Conservation (phyloP, 2,888 invertebrate species). For the Clitarchus hookeri region DNA sequence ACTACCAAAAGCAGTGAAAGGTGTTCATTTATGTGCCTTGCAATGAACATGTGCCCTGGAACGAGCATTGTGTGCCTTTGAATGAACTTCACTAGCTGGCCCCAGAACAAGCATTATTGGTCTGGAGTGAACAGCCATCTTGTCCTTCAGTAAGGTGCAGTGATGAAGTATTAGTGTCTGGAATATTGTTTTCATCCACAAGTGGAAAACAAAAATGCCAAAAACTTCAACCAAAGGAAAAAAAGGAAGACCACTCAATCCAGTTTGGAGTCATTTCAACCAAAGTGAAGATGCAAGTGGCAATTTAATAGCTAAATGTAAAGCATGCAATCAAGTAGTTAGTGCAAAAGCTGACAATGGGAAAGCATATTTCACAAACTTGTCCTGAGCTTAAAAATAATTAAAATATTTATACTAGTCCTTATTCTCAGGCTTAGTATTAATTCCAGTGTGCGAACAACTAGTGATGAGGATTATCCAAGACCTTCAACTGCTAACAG, state of each 20-base stretch:
- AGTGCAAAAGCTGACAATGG: not conserved
- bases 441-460: not conserved
- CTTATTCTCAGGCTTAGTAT: not conserved
- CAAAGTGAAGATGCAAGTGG: not conserved
- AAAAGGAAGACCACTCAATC: too few species aligned
- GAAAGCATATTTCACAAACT: constrained; percentile 9
- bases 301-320: not conserved
- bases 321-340: not conserved
- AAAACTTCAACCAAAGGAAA: too few species aligned
- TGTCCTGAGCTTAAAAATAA: not conserved
- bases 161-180: not conserved
- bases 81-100: not conserved
- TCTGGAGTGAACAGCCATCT: not conserved
- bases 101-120: not conserved
- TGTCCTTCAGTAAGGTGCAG: not conserved
- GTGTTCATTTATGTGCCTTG: not conserved
- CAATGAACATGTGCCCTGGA: not conserved
- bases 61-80: not conserved
- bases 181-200: not conserved
- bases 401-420: not conserved
- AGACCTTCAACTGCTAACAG: not conserved
- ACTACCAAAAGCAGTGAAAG: not conserved
- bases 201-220: not conserved
- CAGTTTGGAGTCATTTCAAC: not conserved
- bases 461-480: not conserved